A percentile compares a stretch with the other conserved stretches of the same genome.
These are phyloP conservation scores for Sorex fumeus DNA, from an alignment of 2,113 vertebrate genomes.

Conservation along the genomic window DNA sequence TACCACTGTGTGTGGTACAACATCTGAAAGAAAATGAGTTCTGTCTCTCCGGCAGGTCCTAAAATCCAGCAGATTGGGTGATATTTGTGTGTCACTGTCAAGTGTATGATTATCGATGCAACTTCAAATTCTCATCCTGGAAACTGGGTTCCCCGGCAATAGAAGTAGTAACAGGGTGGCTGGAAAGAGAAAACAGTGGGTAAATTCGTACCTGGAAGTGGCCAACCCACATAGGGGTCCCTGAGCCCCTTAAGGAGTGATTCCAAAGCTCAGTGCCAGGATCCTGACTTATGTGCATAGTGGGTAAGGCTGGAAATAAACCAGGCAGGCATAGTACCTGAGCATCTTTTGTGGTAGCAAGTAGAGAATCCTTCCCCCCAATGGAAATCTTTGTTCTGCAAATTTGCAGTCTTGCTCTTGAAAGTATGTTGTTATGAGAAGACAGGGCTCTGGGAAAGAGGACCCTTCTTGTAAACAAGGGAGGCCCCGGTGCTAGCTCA, in stretches of 20 bases:
- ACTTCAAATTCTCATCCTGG: neutral
- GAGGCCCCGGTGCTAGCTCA: constrained; percentile 2
- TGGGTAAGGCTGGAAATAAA: no score
- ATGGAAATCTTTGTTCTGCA: neutral
- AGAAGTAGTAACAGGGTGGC: no score
- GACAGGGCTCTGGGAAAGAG: constrained; percentile 31
- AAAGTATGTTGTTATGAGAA: constrained; percentile 61
- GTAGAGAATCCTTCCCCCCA: neutral
- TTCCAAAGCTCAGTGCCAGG: no score
- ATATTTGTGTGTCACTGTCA: neutral
- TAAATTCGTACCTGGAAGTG: no score
- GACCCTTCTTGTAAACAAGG: neutral
- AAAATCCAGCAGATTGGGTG: neutral
- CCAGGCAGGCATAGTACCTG: neutral
- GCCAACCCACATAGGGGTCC: no score
- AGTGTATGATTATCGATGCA: neutral
- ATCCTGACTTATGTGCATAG: no score
- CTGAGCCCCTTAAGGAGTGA: no score
- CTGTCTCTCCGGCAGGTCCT: neutral
- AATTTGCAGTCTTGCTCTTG: neutral
- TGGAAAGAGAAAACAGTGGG: no score
- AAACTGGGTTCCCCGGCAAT: neutral
- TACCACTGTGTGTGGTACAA: neutral
- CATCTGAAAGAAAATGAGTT: no score
- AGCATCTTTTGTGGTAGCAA: neutral